Evolutionary conservation across 2,113 vertebrate genomes (phyloP), one percentile per base, ranked within the genome.

Genomic region (Tupaia tana): DNA sequence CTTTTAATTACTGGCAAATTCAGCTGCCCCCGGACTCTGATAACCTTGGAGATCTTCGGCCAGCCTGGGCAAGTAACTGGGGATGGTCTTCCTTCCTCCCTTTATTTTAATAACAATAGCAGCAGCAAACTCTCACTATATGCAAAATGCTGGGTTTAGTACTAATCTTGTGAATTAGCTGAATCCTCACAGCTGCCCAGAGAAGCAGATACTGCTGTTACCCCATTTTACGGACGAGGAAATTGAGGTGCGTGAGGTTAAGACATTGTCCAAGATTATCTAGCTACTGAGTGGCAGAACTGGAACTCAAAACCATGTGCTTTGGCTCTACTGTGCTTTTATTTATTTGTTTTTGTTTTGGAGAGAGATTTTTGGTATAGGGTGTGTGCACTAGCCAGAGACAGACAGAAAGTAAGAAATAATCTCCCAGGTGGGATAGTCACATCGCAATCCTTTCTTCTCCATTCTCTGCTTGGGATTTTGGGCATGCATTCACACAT

Each of bases 1-100:
- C 66, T 89, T 31, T 95, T 93, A 95, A 92, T 82, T 80, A 63
- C 83, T 18, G 10, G 34, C 74, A 59, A 24, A 63, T 82, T 34
- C 88, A 74, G 24, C 63, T 13, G 85, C 82, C 92, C 91, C 25
- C 5, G 85, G 91, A 94, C 83, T 3, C 1, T 9, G 52, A 79
- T 82, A 67, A 34, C 75, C 85, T 22, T 83, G 91, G 84, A 58
- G 61, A 59, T 93, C 56, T 83, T 58, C 22, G 4, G 69, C 69
- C 58, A n/a, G 25, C 74, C 63, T 1, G 2, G 56, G 29, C 90
- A 6, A 20, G 15, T 75, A 24, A 13, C 82, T 81, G 5, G 54
- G 54, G 56, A 19, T 81, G 69, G 80, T n/a, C 73, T 80, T 1
- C 0, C 54, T 69, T 34, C 29, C 54, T 75, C 18, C 18, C 66